Evolutionary conservation across 2,113 vertebrate genomes (phyloP).

Genomic region (Emydura subglobosa): DNA sequence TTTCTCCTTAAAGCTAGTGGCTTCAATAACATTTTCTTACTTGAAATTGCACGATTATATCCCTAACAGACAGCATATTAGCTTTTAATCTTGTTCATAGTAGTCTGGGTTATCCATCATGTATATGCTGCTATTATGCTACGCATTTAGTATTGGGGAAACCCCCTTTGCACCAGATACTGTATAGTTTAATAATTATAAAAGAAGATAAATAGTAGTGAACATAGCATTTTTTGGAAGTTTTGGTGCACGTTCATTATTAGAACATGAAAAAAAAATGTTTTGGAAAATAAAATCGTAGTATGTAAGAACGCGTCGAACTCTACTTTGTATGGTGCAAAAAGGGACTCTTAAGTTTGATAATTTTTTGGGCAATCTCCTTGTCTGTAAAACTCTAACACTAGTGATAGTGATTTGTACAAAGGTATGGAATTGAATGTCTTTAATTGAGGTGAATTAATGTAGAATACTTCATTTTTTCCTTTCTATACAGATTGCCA

Average conservation of each 20-base stretch:
- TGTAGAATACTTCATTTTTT: conserved; percentile 40
- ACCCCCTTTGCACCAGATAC: not conserved
- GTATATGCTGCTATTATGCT: not conserved
- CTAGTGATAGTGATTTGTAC: not conserved
- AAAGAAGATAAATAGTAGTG: not conserved
- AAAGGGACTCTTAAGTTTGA: not conserved
- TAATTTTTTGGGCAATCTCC: not conserved
- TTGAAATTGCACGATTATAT: not conserved
- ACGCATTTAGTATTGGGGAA: not conserved
- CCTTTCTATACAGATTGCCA: conserved; percentile 86
- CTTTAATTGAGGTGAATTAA: conserved; percentile 5
- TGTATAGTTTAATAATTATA: not conserved
- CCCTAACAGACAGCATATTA: not conserved
- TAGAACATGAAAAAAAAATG: not conserved
- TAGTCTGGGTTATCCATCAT: not conserved
- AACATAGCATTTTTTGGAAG: not conserved
- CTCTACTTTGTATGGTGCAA: not conserved
- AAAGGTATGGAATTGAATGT: not conserved
- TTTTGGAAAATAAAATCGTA: not conserved
- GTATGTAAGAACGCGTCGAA: not conserved
- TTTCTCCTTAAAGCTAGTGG: not conserved
- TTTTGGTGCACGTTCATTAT: not conserved
- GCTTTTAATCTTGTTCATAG: not conserved
- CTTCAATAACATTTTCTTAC: not conserved
- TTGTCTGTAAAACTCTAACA: not conserved